phyloP scores from a whole-genome alignment of 2,113 vertebrate genomes.

The Muntiacus muntjak region DNA sequence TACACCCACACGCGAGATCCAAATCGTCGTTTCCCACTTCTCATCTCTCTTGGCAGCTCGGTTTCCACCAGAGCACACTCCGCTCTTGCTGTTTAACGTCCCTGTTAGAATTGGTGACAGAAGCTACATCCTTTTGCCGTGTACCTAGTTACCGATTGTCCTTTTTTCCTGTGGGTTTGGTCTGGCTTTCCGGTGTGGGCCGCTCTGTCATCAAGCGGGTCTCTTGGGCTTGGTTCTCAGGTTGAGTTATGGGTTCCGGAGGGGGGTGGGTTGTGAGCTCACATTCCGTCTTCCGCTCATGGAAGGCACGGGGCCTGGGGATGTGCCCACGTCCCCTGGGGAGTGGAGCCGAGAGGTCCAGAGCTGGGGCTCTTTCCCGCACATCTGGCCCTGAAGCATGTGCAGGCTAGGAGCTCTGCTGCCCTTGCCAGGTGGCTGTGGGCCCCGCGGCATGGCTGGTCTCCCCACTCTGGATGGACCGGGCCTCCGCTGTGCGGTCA shows the following conservation, averaged over 20 bases:
- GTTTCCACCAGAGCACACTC: conserved; percentile 46
- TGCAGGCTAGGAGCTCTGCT: not conserved
- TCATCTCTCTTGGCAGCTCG: conserved; percentile 70
- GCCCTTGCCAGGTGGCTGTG: not conserved
- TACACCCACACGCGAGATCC: conserved; percentile 72
- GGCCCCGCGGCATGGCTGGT: fast-evolving
- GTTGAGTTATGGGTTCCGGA: not conserved
- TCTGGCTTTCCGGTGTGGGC: not conserved
- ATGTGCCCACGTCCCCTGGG: not conserved
- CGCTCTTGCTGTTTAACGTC: conserved; percentile 73
- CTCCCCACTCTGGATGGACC: not conserved
- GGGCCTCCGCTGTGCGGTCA: fast-evolving
- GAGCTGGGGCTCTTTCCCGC: not conserved
- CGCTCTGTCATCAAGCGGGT: not conserved
- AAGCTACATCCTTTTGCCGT: conserved; percentile 56
- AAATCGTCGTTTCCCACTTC: conserved; percentile 68
- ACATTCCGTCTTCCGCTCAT: not conserved
- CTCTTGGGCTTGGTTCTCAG: conserved; percentile 48
- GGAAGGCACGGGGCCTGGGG: not conserved
- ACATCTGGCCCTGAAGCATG: fast-evolving
- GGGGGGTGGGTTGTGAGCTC: fast-evolving
- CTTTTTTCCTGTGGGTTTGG: not conserved
- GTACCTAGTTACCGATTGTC: conserved; percentile 69
- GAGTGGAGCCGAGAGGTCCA: not conserved
- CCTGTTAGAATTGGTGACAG: conserved; percentile 65